Evolutionary conservation across 2,113 vertebrate genomes (phyloP), one percentile per base, ranked within the genome.

Genomic region (Copsychus sechellarum): DNA sequence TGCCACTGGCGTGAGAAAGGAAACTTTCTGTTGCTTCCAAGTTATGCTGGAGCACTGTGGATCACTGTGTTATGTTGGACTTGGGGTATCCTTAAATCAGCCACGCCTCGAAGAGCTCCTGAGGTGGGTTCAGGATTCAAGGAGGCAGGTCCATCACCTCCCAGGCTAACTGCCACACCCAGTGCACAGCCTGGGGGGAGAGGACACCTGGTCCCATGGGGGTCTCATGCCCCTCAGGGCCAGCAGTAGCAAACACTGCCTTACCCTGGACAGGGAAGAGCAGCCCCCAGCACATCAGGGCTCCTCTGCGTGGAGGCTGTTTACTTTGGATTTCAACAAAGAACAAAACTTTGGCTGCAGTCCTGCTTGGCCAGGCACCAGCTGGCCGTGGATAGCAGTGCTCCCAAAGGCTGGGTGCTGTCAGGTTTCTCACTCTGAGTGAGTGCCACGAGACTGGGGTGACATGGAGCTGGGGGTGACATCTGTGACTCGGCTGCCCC

Each of bases 321-420:
- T 94, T 91, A 66, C 79, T 94, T 90, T 93, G 92, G 81, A 85
- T 62, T 45, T 62, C 58, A 73, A 54, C 47, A 70, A 62, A 94
- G 90, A 79, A 91, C 90, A 95, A 83, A 90, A 58, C 12, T 61
- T 88, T 96, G 95, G 74, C 93, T 92, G 51, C 62, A 40, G 66
- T 77, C 33, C 42, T 70, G 28, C 34, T 53, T 94, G 90, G 90
- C 91, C 9, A 8, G n/a, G 36, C 29, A 50, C 54, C 91, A 90
- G 67, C 84, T 94, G 93, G 67, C 87, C 33, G 40, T 0, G 1
- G 42, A 77, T 8, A 81, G 34, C 23, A 2, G 29, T 38, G 78
- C 40, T 94, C 23, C 40, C 73, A 88, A 89, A 65, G 45, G 66
- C 73, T 11, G 5, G 7, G 38, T 25, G 51, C 78, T 0, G 0